These are phyloP conservation scores for Triplophysa siluroides DNA, from an alignment of 2,113 vertebrate species.

Conservation along the genomic window DNA sequence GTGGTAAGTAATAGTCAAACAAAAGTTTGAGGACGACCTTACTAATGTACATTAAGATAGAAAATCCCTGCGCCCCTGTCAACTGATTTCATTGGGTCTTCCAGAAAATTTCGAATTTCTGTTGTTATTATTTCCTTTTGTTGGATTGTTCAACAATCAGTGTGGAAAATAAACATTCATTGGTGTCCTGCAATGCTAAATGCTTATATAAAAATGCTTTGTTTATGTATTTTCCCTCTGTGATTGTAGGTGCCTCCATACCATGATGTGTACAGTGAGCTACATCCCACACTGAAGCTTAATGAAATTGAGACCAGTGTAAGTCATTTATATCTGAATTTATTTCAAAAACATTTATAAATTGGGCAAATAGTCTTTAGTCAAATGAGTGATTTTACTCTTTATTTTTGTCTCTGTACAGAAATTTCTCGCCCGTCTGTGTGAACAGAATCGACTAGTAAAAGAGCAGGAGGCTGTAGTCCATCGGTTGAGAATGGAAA, in stretches of 20 bases:
- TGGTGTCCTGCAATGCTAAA: no score
- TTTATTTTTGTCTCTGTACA: slow-evolving; percentile 54
- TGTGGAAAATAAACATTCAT: background rate
- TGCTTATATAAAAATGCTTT: background rate
- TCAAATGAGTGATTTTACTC: background rate
- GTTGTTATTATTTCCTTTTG: background rate
- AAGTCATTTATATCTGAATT: slow-evolving; percentile 65
- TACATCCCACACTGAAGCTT: slow-evolving; percentile 85
- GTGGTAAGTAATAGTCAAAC: no score
- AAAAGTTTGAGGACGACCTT: no score
- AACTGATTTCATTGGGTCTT: background rate
- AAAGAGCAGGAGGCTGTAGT: slow-evolving; percentile 90
- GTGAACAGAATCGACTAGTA: slow-evolving; percentile 88
- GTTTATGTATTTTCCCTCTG: background rate
- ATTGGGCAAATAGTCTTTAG: background rate
- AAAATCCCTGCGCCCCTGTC: no score
- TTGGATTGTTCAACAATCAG: background rate
- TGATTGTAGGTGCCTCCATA: slow-evolving; percentile 84
- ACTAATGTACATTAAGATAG: no score
- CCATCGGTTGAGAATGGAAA: slow-evolving; percentile 89
- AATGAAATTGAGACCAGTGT: slow-evolving; percentile 95
- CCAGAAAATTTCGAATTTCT: background rate
- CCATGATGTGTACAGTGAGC: slow-evolving; percentile 85
- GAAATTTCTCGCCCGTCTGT: slow-evolving; percentile 92
- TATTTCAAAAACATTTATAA: background rate